Conservation (phyloP, 23 tunicate genomes). For the Clavelina lepadiformis region DNA sequence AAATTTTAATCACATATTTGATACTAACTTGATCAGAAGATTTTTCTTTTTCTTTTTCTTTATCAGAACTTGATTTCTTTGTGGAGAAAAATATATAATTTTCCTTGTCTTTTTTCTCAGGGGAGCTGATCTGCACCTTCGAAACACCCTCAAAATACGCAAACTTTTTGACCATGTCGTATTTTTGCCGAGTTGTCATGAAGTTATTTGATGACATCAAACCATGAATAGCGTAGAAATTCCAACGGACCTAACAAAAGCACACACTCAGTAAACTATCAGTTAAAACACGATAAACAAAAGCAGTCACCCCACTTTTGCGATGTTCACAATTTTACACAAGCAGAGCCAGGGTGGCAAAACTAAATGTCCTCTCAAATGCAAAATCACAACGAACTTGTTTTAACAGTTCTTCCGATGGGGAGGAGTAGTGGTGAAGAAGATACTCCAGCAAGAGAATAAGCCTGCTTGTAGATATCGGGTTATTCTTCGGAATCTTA, state of each 20-base stretch:
- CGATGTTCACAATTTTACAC: too few species aligned
- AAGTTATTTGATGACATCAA: background rate
- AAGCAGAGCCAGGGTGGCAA: too few species aligned
- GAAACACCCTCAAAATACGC: constrained; percentile 1
- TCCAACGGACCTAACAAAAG: constrained; percentile 28
- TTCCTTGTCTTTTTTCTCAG: background rate
- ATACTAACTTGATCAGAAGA: too few species aligned
- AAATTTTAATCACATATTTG: too few species aligned
- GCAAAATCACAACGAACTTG: constrained; percentile 21
- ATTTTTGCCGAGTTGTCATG: constrained; percentile 6
- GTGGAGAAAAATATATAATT: background rate
- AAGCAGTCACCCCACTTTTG: background rate
- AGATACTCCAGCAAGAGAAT: constrained; percentile 42
- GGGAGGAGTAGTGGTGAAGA: constrained; percentile 26
- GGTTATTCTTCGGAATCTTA: too few species aligned
- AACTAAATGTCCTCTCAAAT: background rate
- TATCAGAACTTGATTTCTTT: constrained; percentile 8
- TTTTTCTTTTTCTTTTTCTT: constrained; percentile 26
- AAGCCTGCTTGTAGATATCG: constrained; percentile 30
- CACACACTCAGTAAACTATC: background rate
- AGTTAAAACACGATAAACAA: background rate
- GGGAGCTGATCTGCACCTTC: background rate
- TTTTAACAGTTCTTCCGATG: constrained; percentile 34
- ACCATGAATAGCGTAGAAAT: constrained; percentile 20
- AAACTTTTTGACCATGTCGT: constrained; percentile 21